phyloP scores from a whole-genome alignment of 2,797 vertebrate species.

The Sebastes reedi region DNA sequence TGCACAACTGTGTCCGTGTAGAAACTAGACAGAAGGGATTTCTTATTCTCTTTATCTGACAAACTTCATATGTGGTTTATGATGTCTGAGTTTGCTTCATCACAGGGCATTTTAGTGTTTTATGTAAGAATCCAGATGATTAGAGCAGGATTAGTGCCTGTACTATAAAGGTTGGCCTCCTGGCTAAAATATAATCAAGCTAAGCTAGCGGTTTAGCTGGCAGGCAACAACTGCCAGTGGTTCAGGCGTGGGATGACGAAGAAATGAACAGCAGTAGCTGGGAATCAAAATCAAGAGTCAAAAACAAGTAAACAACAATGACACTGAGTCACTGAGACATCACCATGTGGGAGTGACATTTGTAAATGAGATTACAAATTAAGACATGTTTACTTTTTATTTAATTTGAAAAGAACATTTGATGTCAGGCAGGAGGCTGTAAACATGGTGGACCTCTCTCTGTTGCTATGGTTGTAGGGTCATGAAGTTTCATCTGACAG shows the following conservation, averaged over 20 bases:
- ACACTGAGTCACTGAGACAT: background rate
- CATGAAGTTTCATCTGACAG: background rate
- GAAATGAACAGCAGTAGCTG: background rate
- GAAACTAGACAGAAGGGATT: conserved; percentile 1
- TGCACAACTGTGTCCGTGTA: background rate
- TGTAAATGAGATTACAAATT: background rate
- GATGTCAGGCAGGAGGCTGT: background rate
- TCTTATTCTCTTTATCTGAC: background rate
- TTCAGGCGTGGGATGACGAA: background rate
- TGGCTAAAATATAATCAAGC: background rate
- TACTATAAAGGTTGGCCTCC: background rate
- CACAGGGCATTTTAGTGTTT: background rate
- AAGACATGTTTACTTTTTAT: background rate
- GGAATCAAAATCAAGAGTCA: background rate
- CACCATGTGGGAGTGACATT: background rate
- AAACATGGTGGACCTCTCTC: background rate
- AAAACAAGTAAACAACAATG: background rate
- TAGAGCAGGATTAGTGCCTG: background rate
- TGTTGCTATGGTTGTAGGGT: background rate
- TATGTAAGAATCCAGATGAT: background rate
- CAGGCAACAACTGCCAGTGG: background rate
- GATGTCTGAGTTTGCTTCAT: background rate
- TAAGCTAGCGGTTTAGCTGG: background rate
- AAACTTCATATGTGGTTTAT: background rate
- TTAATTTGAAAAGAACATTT: background rate